Evolutionary conservation across 2,113 vertebrate genomes (phyloP).

Genomic region (Engraulis encrasicolus): DNA sequence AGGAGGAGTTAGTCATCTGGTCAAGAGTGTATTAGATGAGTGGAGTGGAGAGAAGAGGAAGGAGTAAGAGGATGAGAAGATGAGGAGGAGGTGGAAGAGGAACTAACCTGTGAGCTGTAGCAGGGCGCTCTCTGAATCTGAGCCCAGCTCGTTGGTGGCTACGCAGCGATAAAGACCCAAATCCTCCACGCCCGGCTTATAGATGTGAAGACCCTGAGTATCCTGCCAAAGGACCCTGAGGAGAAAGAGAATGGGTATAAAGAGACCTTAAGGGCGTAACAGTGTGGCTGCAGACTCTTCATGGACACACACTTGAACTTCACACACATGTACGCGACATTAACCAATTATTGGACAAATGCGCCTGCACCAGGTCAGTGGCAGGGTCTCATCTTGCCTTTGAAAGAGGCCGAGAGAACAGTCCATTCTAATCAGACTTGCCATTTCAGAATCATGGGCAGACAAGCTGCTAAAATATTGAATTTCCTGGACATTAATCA

Average conservation of each 20-base stretch:
- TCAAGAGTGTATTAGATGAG: too few species aligned
- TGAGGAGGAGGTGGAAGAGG: neutral
- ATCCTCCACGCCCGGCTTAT: conserved; percentile 73
- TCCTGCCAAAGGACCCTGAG: conserved; percentile 76
- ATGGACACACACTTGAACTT: too few species aligned
- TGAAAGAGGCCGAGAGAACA: conserved; percentile 33
- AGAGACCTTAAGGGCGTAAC: too few species aligned
- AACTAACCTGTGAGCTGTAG: conserved; percentile 79
- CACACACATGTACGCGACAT: too few species aligned
- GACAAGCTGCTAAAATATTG: conserved; percentile 37
- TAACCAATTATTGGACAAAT: too few species aligned
- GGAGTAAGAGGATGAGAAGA: neutral
- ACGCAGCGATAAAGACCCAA: conserved; percentile 81
- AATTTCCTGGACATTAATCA: conserved; percentile 50
- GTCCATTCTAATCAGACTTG: conserved; percentile 8
- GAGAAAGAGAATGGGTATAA: neutral
- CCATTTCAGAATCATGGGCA: too few species aligned
- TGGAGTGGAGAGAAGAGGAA: too few species aligned
- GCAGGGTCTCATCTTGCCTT: conserved; percentile 2
- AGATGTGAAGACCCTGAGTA: conserved; percentile 73
- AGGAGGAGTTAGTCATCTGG: too few species aligned
- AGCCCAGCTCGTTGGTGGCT: conserved; percentile 73
- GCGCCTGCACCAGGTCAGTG: too few species aligned
- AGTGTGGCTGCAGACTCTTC: too few species aligned
- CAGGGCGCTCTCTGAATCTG: conserved; percentile 76